Evolutionary conservation across 2,888 invertebrate species (phyloP), one percentile per base, ranked within the genome.

Genomic region (Ephialtes manifestator): DNA sequence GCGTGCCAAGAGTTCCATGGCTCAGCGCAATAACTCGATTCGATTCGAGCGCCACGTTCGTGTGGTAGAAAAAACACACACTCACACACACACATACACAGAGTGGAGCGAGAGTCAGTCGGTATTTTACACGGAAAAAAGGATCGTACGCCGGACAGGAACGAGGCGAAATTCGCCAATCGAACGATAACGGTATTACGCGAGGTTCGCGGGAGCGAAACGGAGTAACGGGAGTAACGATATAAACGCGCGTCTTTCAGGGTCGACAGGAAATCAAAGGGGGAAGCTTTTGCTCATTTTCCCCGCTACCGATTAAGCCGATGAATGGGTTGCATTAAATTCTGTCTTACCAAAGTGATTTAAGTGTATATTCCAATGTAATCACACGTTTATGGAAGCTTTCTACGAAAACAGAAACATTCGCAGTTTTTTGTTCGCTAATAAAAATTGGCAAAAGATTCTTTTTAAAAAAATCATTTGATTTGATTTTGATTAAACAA

Each of bases 221-320:
- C 85, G 78, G 77, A 85, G 65, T 85, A 85, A 85, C 85, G 85
- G 85, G 78, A 85, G 81, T 75, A 82, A 65, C 65, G 75, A 75
- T 82, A 75, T 82, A 82, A 82, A 82, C 72, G 65, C 51, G 53
- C 67, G 58, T 70, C 79, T 79, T 82, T 75, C 75, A 76, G 51
- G 71, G 79, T 79, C 79, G 71, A 48, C 79, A 72, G 81, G 79
- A 76, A 85, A 82, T 82, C 71, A 79, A 79, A 58, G 31, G 75
- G 75, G 79, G 65, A 48, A 63, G 77, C 67, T 43, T 71, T 79
- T 58, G 65, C 71, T 71, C 70, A 39, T 58, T 43, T 20, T 58
- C 28, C 48, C 20, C 39, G 43, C 31, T 18, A 24, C 4, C 70
- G 58, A 82, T 43, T 15, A 43, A 51, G 24, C 65, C 58, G 58